phyloP scores from a whole-genome alignment of 2,113 vertebrate species.

The Urocynchramus pylzowi region DNA sequence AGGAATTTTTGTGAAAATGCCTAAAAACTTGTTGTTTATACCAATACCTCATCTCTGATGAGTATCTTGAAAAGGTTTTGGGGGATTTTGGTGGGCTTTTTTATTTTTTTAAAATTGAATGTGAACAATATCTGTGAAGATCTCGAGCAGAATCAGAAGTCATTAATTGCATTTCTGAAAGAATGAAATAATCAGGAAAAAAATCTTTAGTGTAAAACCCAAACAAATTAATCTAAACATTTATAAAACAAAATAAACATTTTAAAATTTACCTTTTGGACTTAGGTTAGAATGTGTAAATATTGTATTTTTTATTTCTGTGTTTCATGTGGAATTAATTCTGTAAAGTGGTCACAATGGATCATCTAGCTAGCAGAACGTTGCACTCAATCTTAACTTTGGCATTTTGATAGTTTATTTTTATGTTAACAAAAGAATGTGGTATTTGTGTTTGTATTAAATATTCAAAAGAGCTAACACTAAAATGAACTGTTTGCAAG shows the following conservation, averaged over 20 bases:
- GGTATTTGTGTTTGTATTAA: neutral
- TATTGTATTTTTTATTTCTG: neutral
- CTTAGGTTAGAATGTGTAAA: neutral
- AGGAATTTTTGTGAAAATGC: neutral
- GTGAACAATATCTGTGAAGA: neutral
- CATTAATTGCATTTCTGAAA: neutral
- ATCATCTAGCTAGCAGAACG: neutral
- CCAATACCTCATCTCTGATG: rapidly evolving
- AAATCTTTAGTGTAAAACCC: neutral
- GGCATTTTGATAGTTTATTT: neutral
- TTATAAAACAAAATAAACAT: neutral
- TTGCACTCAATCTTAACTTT: neutral
- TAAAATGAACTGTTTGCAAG: neutral
- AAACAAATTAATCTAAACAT: neutral
- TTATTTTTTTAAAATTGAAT: neutral
- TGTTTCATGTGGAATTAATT: neutral
- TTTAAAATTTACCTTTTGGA: neutral
- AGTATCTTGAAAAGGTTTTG: neutral
- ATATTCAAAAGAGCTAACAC: neutral
- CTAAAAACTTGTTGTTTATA: neutral
- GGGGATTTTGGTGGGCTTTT: neutral
- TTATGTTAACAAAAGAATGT: neutral
- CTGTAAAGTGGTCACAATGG: neutral
- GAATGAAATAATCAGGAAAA: neutral
- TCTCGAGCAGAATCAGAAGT: neutral